Conservation (phyloP, 2,888 invertebrate genomes). For the Nomada ruficornis region DNA sequence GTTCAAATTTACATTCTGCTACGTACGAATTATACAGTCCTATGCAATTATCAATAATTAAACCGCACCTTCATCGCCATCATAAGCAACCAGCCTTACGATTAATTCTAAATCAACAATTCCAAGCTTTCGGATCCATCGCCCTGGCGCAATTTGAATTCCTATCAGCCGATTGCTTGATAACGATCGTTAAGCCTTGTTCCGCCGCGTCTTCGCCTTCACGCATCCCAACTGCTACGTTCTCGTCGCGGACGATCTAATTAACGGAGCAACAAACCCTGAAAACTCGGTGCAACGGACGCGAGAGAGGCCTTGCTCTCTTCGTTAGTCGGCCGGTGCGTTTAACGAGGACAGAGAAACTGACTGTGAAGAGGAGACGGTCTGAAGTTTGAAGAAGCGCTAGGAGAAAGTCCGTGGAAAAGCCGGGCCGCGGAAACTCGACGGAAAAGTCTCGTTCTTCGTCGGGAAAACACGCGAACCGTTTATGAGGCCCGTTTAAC, state of each 20-base stretch:
- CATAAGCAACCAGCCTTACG: background rate
- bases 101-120: background rate
- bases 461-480: background rate
- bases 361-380: background rate
- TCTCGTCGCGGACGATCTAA: conserved; percentile 61
- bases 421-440: conserved; percentile 21
- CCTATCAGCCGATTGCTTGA: background rate
- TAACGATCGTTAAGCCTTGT: conserved; percentile 22
- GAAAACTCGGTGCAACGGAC: conserved; percentile 61
- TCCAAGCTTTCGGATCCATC: background rate
- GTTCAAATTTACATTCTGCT: no score
- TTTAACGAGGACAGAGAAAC: conserved; percentile 53
- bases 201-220: background rate
- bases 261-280: conserved; percentile 62
- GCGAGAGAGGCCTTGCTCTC: conserved; percentile 45
- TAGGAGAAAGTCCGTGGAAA: conserved; percentile 55
- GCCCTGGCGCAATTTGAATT: background rate
- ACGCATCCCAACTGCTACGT: background rate
- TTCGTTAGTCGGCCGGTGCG: conserved; percentile 8
- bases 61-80: background rate
- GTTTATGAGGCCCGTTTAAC: background rate
- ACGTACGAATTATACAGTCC: no score
- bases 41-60: no score
- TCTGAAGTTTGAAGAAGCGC: conserved; percentile 32
- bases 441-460: conserved; percentile 17